Evolutionary conservation across 2,113 vertebrate genomes (phyloP).

Genomic region (Ctenomys sociabilis): DNA sequence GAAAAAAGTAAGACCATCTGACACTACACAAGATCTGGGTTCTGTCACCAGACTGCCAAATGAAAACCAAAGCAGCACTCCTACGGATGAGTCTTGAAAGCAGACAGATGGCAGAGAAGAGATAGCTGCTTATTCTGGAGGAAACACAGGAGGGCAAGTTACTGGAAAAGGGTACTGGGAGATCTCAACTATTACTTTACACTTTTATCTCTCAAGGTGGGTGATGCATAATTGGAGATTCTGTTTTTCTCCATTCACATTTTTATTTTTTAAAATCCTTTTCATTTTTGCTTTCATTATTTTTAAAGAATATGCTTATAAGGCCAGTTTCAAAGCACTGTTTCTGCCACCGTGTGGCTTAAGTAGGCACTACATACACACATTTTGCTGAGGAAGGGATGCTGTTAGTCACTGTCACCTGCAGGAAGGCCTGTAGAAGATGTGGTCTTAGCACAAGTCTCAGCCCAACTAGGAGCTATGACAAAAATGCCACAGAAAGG

Average conservation of each 20-base stretch:
- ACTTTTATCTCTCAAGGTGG: background rate
- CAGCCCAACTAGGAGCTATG: background rate
- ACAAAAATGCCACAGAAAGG: background rate
- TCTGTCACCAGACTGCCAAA: background rate
- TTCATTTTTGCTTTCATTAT: background rate
- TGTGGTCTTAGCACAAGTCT: background rate
- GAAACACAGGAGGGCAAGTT: background rate
- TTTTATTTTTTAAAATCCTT: background rate
- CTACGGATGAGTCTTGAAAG: background rate
- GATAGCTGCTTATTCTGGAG: background rate
- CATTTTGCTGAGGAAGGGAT: background rate
- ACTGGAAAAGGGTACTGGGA: background rate
- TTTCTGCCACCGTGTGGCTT: conserved; percentile 70
- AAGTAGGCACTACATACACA: conserved; percentile 22
- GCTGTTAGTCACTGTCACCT: background rate
- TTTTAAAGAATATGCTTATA: background rate
- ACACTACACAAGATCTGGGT: background rate
- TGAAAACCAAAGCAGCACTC: background rate
- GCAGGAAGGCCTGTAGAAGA: background rate
- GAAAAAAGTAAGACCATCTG: background rate
- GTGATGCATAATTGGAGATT: background rate
- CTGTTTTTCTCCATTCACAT: background rate
- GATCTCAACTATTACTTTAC: background rate
- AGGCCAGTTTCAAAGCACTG: background rate
- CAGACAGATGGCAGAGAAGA: background rate